phyloP scores from a whole-genome alignment of 1,140 invertebrate genomes.

The Leucophenga varia region DNA sequence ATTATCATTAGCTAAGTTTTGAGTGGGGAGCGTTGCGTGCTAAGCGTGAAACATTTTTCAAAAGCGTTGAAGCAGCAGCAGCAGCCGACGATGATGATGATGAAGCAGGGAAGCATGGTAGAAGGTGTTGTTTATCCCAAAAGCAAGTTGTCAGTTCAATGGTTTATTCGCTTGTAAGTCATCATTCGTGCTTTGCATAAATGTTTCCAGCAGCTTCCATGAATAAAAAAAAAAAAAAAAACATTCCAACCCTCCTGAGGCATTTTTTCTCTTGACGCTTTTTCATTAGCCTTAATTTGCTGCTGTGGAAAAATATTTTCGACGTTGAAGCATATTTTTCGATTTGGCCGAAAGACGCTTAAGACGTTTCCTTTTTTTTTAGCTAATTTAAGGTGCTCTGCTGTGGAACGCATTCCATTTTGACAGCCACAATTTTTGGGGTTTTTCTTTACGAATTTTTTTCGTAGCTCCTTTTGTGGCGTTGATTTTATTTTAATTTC shows the following conservation, averaged over 20 bases:
- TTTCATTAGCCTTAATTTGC: constrained; percentile 55
- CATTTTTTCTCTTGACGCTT: too few species aligned
- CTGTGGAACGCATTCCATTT: constrained; percentile 14
- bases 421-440: constrained; percentile 17
- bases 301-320: constrained; percentile 51
- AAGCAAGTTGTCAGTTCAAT: too few species aligned
- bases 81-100: too few species aligned
- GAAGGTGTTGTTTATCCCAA: background rate
- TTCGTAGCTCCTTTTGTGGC: constrained; percentile 13
- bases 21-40: constrained; percentile 3
- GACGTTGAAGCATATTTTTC: background rate
- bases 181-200: constrained; percentile 9
- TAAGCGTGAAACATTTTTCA: constrained; percentile 34
- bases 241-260: too few species aligned
- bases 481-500: constrained; percentile 32
- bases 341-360: background rate
- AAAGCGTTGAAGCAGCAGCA: constrained; percentile 9
- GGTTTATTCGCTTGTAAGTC: too few species aligned
- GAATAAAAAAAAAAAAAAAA: too few species aligned
- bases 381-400: constrained; percentile 4
- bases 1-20: constrained; percentile 41
- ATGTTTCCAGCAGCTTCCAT: too few species aligned
- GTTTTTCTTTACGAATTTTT: constrained; percentile 33
- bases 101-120: constrained; percentile 5
- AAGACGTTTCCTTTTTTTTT: constrained; percentile 4